These are phyloP conservation scores for Callospermophilus lateralis DNA, from an alignment of 2,113 vertebrate species.

Conservation along the genomic window DNA sequence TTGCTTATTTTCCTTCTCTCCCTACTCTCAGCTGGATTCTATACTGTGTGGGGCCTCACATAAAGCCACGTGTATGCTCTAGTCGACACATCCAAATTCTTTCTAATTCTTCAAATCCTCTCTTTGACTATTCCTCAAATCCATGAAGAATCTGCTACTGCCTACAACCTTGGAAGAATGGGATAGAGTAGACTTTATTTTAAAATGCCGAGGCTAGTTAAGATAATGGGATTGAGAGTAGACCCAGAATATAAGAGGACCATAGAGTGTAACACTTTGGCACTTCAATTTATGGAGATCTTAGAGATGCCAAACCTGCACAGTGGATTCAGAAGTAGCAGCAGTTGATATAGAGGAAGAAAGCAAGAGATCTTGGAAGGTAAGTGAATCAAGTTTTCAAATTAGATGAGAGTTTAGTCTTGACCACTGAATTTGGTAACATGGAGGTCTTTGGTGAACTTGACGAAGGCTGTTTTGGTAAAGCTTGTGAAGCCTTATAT, in stretches of 20 bases:
- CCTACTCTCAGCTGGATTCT: not conserved
- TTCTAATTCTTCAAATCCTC: too few species aligned
- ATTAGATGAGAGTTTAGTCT: not conserved
- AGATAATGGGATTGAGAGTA: not conserved
- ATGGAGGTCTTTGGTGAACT: not conserved
- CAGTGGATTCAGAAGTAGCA: not conserved
- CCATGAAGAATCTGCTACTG: not conserved
- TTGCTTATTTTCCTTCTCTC: not conserved
- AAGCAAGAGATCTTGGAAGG: not conserved
- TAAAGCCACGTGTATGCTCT: not conserved
- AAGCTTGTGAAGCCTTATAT: not conserved
- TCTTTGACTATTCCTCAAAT: too few species aligned
- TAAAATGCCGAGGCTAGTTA: not conserved
- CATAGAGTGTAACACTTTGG: not conserved
- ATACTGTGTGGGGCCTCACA: not conserved
- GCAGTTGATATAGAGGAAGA: not conserved
- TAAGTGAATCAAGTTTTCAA: not conserved
- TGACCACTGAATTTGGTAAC: not conserved
- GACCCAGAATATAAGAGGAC: not conserved
- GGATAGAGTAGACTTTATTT: not conserved
- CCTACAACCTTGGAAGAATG: not conserved
- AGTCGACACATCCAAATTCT: not conserved
- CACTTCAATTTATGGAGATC: not conserved
- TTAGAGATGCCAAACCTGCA: not conserved
- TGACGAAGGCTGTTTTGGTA: not conserved